Conservation (phyloP, 2,888 invertebrate species). For the Halictus ligatus region DNA sequence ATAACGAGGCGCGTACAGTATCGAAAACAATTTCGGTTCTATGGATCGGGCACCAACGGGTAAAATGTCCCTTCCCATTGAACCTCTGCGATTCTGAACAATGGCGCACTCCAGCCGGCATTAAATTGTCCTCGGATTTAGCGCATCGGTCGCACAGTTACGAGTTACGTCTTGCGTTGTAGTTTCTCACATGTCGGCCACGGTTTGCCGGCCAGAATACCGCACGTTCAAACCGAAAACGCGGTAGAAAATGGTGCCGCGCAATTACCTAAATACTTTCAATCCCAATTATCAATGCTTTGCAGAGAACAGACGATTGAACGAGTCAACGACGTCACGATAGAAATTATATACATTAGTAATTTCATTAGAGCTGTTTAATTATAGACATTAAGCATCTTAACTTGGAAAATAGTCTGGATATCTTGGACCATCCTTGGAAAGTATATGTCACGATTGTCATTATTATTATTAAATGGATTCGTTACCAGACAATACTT, state of each 20-base stretch:
- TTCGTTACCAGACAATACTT: no score
- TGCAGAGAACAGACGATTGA: no score
- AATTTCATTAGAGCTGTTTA: no score
- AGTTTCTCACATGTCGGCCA: conserved; percentile 12
- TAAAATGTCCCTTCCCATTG: conserved; percentile 15
- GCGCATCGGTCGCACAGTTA: conserved; percentile 6
- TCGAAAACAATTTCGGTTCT: conserved; percentile 42
- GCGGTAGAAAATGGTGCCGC: neutral
- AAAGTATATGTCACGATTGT: no score
- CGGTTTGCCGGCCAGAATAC: neutral
- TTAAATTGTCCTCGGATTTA: conserved; percentile 22
- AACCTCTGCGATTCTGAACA: neutral
- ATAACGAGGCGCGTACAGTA: conserved; percentile 48
- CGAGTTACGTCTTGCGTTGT: conserved; percentile 19
- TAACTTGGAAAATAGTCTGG: no score
- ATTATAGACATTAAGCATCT: no score
- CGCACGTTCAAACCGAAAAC: conserved; percentile 5
- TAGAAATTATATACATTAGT: no score
- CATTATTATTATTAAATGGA: no score
- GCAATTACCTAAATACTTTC: neutral
- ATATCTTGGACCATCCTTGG: no score
- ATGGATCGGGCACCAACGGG: conserved; percentile 14
- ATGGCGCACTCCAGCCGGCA: neutral
- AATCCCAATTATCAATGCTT: neutral
- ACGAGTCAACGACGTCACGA: no score